Base-by-base conservation (phyloP, 1,140 invertebrate species). In the Andricus grossulariae region DNA sequence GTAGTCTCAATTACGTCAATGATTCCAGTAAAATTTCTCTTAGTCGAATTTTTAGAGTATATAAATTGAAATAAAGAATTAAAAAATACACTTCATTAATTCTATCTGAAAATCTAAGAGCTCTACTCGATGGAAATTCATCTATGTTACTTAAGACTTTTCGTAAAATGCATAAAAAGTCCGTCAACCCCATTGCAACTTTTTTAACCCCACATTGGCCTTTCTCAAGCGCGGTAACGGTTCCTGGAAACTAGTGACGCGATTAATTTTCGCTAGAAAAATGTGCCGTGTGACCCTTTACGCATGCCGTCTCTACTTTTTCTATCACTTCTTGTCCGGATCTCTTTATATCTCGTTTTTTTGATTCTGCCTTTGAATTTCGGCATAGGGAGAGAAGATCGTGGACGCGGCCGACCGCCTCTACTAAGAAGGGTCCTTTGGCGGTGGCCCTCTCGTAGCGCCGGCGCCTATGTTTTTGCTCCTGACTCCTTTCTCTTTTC, bases 201-300 rank as follows among this genome's bases (percentile, higher is more conserved):
- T 72, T 72, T 72, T 72, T 16, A 72, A 25, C 11, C 50, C 25
- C 71, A 52, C 32, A 16, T n/a, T 13, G 71, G 60, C 75, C 73
- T 83, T 81, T 81, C 79, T 74, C 80, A 80, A 74, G 74, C 76
- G 74, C 72, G 21, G 21, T 72, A 50, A 76, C 80, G 52, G 75
- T 80, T 81, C 77, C 81, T 79, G 70, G 77, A 81, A 84, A 82
- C 70, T 75, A 78, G 72, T 71, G 77, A 81, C 80, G 81, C 83
- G 79, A 82, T 81, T 82, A 77, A 82, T 82, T 82, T 84, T 82
- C 80, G 71, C 79, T 80, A 82, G 83, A 84, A 84, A 84, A 84
- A 81, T 83, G 82, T 83, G 74, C 75, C 80, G 72, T 80, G 78
- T 81, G 73, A 72, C 25, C 82, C 82, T 83, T 83, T 83, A 80